A percentile compares a stretch with the other conserved stretches of the same genome.
These are phyloP conservation scores for Netelia melanura DNA, from an alignment of 2,888 invertebrate genomes.

Conservation along the genomic window DNA sequence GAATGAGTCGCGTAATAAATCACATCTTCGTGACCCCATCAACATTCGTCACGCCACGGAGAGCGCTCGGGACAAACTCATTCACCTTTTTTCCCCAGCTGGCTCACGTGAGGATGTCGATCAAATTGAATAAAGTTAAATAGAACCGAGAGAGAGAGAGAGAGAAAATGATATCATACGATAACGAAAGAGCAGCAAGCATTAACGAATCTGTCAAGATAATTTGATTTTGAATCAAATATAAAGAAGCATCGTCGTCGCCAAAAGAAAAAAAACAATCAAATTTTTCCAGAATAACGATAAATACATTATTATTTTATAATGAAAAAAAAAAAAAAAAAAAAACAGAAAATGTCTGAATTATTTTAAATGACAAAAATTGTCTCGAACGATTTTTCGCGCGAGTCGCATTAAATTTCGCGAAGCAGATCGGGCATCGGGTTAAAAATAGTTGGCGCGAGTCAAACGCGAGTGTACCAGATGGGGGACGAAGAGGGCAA, in stretches of 20 bases:
- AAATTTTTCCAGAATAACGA: neutral
- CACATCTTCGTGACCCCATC: slow-evolving; percentile 58
- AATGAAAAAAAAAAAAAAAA: neutral
- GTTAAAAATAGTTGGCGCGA: slow-evolving; percentile 40
- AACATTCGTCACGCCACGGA: slow-evolving; percentile 53
- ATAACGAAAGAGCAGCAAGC: slow-evolving; percentile 18
- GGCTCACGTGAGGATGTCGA: slow-evolving; percentile 62
- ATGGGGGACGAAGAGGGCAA: slow-evolving; percentile 3
- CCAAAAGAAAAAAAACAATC: neutral
- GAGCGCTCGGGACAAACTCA: slow-evolving; percentile 15
- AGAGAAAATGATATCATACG: neutral
- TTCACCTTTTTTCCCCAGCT: slow-evolving; percentile 28
- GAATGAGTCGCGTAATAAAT: slow-evolving; percentile 51
- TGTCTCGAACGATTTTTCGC: neutral
- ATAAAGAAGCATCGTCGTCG: neutral
- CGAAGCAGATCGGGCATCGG: slow-evolving; percentile 24
- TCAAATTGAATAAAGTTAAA: slow-evolving; percentile 70
- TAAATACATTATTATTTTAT: neutral
- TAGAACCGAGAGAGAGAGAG: neutral
- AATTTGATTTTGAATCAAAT: neutral
- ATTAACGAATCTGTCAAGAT: neutral
- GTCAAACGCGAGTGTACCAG: slow-evolving; percentile 16
- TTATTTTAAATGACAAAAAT: neutral
- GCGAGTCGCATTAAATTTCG: neutral
- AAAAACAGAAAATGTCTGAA: neutral